Evolutionary conservation across 2,113 vertebrate genomes (phyloP).

Genomic region (Excalfactoria chinensis): DNA sequence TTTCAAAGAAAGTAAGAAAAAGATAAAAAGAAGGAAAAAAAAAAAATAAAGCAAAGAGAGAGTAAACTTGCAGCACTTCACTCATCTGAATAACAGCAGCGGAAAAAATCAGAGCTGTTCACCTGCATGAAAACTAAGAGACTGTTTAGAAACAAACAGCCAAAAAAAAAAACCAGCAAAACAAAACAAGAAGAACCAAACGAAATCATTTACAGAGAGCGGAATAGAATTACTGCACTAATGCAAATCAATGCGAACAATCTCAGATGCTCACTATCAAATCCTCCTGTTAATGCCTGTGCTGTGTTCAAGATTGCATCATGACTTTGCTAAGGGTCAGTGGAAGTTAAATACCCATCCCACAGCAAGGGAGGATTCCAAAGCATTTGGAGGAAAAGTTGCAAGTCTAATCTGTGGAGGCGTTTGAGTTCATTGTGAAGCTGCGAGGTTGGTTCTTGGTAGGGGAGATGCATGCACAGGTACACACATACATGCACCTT

Average conservation of each 20-base stretch:
- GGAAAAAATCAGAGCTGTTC: neutral
- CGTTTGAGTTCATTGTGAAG: neutral
- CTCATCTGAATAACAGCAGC: neutral
- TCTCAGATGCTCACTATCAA: neutral
- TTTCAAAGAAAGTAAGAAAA: neutral
- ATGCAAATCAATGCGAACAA: conserved; percentile 17
- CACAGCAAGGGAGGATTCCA: neutral
- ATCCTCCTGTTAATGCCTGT: neutral
- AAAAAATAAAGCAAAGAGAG: neutral
- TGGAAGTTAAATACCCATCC: neutral
- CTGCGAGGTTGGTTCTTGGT: accelerated
- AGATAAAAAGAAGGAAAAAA: neutral
- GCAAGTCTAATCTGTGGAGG: neutral
- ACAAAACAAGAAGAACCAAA: neutral
- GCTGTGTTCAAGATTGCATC: neutral
- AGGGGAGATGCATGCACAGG: neutral
- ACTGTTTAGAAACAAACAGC: neutral
- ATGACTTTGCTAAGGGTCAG: neutral
- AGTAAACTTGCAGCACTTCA: neutral
- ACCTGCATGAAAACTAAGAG: neutral
- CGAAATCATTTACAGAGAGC: conserved; percentile 44
- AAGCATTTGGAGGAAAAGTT: neutral
- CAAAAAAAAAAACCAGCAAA: neutral
- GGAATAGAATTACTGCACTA: conserved; percentile 5
- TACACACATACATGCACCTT: neutral